These are phyloP conservation scores for Andrena haemorrhoa DNA, from an alignment of 2,888 invertebrate species.

Conservation along the genomic window DNA sequence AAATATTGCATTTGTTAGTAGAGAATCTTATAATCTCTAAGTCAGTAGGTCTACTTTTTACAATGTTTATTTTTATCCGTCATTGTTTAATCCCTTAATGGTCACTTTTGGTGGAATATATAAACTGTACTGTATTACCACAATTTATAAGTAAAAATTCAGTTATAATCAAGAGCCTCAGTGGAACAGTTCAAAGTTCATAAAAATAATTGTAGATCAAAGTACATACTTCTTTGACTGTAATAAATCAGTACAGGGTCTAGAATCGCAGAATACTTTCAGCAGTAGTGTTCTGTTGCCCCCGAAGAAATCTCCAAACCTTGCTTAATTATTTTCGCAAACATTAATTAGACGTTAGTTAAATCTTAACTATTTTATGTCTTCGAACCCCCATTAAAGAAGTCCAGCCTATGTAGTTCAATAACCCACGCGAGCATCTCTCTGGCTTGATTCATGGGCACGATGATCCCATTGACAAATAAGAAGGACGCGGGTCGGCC, in stretches of 20 bases:
- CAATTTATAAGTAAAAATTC: too few species aligned
- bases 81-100: too few species aligned
- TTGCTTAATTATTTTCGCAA: constrained; percentile 16
- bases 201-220: too few species aligned
- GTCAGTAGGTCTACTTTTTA: too few species aligned
- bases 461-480: constrained; percentile 83
- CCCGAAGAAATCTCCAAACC: neutral
- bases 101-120: too few species aligned
- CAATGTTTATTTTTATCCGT: too few species aligned
- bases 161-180: too few species aligned
- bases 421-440: constrained; percentile 64
- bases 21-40: too few species aligned
- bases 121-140: too few species aligned
- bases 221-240: too few species aligned
- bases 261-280: neutral
- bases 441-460: constrained; percentile 76
- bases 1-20: too few species aligned
- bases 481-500: constrained; percentile 80
- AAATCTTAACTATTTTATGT: constrained; percentile 19
- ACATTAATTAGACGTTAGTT: constrained; percentile 25
- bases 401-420: constrained; percentile 26
- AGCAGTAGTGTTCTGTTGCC: neutral
- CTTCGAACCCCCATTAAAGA: neutral
- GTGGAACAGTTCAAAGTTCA: too few species aligned
- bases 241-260: neutral